Evolutionary conservation across 2,888 invertebrate species (phyloP), one percentile per base, ranked within the genome.

Genomic region (Dicyrtomina minuta): DNA sequence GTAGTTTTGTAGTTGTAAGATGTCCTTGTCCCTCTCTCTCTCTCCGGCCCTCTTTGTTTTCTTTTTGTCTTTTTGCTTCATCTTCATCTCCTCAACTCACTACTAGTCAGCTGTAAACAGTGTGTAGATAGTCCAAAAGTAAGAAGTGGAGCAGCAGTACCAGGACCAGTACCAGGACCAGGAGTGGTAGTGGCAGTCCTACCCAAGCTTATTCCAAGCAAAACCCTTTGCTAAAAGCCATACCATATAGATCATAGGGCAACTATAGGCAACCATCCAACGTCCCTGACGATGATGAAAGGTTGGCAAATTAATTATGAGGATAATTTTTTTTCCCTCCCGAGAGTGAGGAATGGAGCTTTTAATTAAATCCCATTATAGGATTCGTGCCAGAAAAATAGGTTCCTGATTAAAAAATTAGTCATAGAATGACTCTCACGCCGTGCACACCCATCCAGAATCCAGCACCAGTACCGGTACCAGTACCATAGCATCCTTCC

Each of bases 301-400:
- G 77, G 76, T 77, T 75, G 74, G 77, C 76, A 76, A 77, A 77
- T 77, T 77, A 77, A 75, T 77, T 76, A 77, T 75, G 73, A 74
- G 76, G 75, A 77, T 76, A 75, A 74, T 73, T 77, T 77, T 75
- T n/a, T 77, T 75, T 68, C 60, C 33, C 33, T 72, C 61, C 33
- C 26, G 60, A 46, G 61, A 70, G 67, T 68, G 68, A 62, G 70
- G 61, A 65, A 67, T 70, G 76, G 73, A 73, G 75, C 74, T 78
- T 78, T 78, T 78, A 78, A 78, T 78, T 78, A 78, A 78, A 78
- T 78, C 77, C 75, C 75, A 76, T 78, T 78, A 76, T 76, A 76
- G 72, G 75, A 76, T 75, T 75, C 75, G 76, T 77, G 76, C 77
- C 77, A 77, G 77, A 77, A 75, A 77, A 77, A 77, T 77, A 76